A percentile compares a stretch with the other conserved stretches of the same genome.
phyloP scores from a whole-genome alignment of 2,113 vertebrate species.

The Pycnonotus jocosus region DNA sequence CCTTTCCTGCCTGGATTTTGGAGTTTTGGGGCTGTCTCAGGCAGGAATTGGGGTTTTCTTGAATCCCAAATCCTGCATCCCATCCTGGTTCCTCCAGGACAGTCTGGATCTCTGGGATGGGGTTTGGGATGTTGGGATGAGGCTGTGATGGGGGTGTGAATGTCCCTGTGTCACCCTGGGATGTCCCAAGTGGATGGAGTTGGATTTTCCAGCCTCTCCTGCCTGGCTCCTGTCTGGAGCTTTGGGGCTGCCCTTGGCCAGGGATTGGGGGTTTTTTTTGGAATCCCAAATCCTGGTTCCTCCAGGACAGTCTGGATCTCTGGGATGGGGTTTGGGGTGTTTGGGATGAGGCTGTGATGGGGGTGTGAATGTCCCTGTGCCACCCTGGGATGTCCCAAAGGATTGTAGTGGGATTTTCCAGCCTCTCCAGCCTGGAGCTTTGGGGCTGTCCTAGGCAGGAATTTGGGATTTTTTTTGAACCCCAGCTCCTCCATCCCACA shows the following conservation, averaged over 20 bases:
- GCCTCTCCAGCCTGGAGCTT: no score
- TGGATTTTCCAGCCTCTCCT: not conserved
- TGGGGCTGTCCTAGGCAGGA: no score
- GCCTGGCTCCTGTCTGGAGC: no score
- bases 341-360: not conserved
- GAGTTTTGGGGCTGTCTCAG: not conserved
- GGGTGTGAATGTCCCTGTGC: not conserved
- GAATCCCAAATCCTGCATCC: not conserved
- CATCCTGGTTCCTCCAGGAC: not conserved
- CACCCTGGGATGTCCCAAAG: no score
- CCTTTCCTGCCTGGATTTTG: not conserved
- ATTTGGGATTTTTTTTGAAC: not conserved
- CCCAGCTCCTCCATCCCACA: not conserved
- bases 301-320: no score
- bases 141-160: not conserved
- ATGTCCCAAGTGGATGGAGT: accelerated
- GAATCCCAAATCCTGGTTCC: not conserved
- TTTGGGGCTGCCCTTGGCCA: not conserved
- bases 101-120: not conserved
- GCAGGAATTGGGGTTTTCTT: not conserved
- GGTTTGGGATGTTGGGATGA: not conserved
- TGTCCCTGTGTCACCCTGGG: not conserved
- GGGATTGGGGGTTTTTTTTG: not conserved
- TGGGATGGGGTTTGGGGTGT: not conserved
- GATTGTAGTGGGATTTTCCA: no score